A percentile compares a stretch with the other conserved stretches of the same genome.
These are phyloP conservation scores for Rhopilema esculentum DNA, from an alignment of 30 jellyfish, hydroid and myxozoan species.

Conservation along the genomic window DNA sequence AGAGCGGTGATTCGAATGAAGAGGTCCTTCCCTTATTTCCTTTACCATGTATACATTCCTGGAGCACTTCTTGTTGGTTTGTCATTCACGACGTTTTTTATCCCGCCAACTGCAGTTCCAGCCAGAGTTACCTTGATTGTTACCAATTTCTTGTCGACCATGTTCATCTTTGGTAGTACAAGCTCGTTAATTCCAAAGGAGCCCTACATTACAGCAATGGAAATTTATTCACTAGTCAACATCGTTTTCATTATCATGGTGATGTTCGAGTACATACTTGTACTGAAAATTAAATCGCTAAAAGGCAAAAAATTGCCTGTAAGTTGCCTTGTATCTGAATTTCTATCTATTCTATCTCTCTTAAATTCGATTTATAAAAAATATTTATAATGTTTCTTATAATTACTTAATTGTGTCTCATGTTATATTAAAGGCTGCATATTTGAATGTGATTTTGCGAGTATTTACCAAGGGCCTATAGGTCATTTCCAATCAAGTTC, in stretches of 20 bases:
- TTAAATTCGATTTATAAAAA: too few species aligned
- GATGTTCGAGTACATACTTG: slow-evolving; percentile 65
- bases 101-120: slow-evolving; percentile 72
- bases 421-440: too few species aligned
- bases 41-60: slow-evolving; percentile 69
- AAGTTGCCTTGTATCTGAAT: slow-evolving; percentile 1
- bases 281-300: slow-evolving; percentile 19
- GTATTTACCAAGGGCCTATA: too few species aligned
- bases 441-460: too few species aligned
- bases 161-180: slow-evolving; percentile 68
- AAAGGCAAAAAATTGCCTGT: slow-evolving; percentile 17
- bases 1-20: slow-evolving; percentile 31
- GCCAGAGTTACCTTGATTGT: slow-evolving; percentile 75
- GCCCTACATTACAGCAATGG: slow-evolving; percentile 74
- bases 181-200: slow-evolving; percentile 45
- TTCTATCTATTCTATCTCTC: too few species aligned
- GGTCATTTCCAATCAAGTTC: too few species aligned
- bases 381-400: too few species aligned
- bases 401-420: too few species aligned
- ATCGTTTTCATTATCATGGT: slow-evolving; percentile 64
- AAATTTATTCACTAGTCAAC: slow-evolving; percentile 47
- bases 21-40: slow-evolving; percentile 57
- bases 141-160: slow-evolving; percentile 65
- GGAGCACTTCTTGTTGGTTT: slow-evolving; percentile 54
- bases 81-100: slow-evolving; percentile 69